These are phyloP conservation scores for Empidonax alnorum DNA, from an alignment of 2,113 vertebrate genomes.

Conservation along the genomic window DNA sequence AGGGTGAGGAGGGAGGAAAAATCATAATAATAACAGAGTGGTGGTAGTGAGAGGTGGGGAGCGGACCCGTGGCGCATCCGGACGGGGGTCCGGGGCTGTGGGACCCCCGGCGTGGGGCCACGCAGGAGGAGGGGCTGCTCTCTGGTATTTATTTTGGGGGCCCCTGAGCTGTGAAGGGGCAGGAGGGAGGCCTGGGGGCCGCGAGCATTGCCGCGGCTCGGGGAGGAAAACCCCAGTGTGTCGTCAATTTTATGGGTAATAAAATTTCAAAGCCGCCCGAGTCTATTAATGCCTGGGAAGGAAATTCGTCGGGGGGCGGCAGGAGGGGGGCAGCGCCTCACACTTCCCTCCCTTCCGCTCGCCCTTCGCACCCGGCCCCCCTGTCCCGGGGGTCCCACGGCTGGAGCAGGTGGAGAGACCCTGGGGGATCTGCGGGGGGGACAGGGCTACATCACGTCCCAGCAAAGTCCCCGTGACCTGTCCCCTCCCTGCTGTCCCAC, in stretches of 20 bases:
- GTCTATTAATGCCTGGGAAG: slow-evolving; percentile 85
- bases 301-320: slow-evolving; percentile 77
- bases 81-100: too few relatives aligned
- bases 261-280: slow-evolving; percentile 91
- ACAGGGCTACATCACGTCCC: too few relatives aligned
- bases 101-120: too few relatives aligned
- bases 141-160: background rate
- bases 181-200: background rate
- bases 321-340: slow-evolving; percentile 79
- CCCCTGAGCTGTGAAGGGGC: background rate
- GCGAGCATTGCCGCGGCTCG: too few relatives aligned
- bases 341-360: slow-evolving; percentile 64
- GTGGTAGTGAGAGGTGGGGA: too few relatives aligned
- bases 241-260: slow-evolving; percentile 92
- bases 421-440: background rate
- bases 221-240: slow-evolving; percentile 69
- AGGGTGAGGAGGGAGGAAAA: too few relatives aligned
- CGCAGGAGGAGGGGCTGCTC: background rate
- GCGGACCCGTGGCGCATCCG: too few relatives aligned
- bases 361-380: background rate
- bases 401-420: background rate
- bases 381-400: background rate
- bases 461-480: background rate
- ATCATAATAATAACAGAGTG: too few relatives aligned
- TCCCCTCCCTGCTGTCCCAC: background rate